Conservation (phyloP, 2,797 vertebrate species). For the Catostomus latipinnis region DNA sequence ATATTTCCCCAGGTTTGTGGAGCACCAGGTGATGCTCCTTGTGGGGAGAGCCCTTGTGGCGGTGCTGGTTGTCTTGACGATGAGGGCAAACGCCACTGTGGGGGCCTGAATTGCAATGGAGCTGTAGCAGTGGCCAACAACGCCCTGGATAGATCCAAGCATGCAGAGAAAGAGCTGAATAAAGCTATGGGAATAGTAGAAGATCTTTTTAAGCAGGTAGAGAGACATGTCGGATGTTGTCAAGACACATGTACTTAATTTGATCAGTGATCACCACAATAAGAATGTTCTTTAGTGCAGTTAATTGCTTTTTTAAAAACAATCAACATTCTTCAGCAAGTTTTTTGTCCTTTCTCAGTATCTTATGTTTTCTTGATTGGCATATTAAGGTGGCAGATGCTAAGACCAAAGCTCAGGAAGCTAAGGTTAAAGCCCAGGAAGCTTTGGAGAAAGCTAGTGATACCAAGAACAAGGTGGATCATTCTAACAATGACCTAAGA, state of each 20-base stretch:
- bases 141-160: conserved; percentile 86
- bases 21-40: conserved; percentile 81
- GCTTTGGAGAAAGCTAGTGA: conserved; percentile 90
- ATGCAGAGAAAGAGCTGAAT: conserved; percentile 89
- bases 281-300: neutral
- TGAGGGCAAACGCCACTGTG: conserved; percentile 87
- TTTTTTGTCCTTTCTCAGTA: neutral
- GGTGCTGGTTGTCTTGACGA: conserved; percentile 93
- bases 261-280: neutral
- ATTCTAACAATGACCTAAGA: conserved; percentile 91
- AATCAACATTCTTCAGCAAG: neutral
- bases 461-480: conserved; percentile 88
- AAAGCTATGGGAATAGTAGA: conserved; percentile 85
- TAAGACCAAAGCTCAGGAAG: conserved; percentile 87
- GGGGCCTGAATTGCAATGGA: conserved; percentile 90
- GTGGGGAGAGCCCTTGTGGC: conserved; percentile 89
- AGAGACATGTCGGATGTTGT: neutral
- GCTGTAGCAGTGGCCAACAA: conserved; percentile 85
- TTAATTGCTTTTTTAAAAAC: neutral
- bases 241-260: neutral
- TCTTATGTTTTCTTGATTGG: conserved; percentile 19
- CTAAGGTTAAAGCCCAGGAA: conserved; percentile 85
- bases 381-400: conserved; percentile 85
- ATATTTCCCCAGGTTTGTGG: conserved; percentile 87
- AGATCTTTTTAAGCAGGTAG: conserved; percentile 84